Conservation (phyloP, 1,140 invertebrate genomes). For the Helicoverpa zea region DNA sequence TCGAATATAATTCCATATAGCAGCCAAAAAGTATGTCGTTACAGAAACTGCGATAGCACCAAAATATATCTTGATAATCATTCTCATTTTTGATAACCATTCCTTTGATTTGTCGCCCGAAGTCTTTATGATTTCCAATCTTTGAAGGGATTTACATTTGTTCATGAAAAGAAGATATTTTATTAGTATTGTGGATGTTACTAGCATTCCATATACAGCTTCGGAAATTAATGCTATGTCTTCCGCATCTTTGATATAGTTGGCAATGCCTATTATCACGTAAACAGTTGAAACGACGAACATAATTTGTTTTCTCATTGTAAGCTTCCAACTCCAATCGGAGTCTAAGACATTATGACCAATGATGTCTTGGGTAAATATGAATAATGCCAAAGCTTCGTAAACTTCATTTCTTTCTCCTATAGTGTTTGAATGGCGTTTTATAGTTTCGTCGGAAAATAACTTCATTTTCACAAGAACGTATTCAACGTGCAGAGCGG, state of each 20-base stretch:
- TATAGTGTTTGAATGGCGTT: constrained; percentile 65
- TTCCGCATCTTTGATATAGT: constrained; percentile 60
- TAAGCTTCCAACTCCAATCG: constrained; percentile 71
- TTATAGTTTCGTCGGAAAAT: constrained; percentile 49
- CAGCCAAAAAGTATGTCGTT: constrained; percentile 63
- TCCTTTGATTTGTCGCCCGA: constrained; percentile 48
- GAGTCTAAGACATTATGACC: constrained; percentile 75
- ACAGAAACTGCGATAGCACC: constrained; percentile 59
- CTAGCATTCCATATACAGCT: constrained; percentile 70
- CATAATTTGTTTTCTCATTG: constrained; percentile 61
- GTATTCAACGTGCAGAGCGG: neutral
- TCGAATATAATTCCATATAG: constrained; percentile 68
- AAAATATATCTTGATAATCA: constrained; percentile 60
- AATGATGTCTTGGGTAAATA: constrained; percentile 68
- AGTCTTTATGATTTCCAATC: constrained; percentile 59
- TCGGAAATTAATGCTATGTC: constrained; percentile 66
- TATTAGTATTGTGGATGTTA: constrained; percentile 63
- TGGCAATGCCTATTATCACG: constrained; percentile 70
- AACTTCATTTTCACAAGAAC: constrained; percentile 61
- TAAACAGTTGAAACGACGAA: constrained; percentile 65
- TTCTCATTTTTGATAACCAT: constrained; percentile 57
- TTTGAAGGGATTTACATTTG: constrained; percentile 61
- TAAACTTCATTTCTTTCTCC: constrained; percentile 68
- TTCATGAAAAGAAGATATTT: constrained; percentile 70
- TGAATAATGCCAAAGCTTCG: constrained; percentile 59